Evolutionary conservation across 2,113 vertebrate genomes (phyloP).

Genomic region (Passer montanus): DNA sequence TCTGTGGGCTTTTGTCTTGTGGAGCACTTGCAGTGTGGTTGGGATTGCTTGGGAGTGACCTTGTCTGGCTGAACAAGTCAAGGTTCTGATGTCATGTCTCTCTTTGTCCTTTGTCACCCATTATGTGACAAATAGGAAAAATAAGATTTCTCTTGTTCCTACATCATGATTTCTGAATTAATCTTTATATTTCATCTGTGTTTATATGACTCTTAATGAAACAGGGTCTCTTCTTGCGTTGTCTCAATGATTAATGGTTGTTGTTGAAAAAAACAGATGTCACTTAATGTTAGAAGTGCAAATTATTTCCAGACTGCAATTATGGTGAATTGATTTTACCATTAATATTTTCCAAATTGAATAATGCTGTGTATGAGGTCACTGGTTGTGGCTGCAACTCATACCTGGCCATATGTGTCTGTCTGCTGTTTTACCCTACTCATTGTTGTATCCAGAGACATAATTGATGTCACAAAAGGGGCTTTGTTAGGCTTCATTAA

Average conservation of each 20-base stretch:
- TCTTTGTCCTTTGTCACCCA: background rate
- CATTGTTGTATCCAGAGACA: background rate
- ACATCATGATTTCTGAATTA: background rate
- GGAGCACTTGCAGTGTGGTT: background rate
- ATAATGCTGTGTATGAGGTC: background rate
- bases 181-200: background rate
- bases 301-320: background rate
- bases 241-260: background rate
- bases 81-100: background rate
- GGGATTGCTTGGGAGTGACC: background rate
- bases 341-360: background rate
- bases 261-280: background rate
- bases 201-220: background rate
- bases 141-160: background rate
- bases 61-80: background rate
- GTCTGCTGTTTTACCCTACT: conserved; percentile 1
- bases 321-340: background rate
- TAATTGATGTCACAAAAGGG: background rate
- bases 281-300: background rate
- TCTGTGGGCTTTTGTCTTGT: background rate
- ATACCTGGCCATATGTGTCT: background rate
- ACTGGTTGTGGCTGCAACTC: background rate
- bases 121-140: background rate
- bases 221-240: background rate
- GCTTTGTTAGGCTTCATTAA: background rate